Evolutionary conservation across 2,113 vertebrate genomes (phyloP).

Genomic region (Rhinichthys klamathensis): DNA sequence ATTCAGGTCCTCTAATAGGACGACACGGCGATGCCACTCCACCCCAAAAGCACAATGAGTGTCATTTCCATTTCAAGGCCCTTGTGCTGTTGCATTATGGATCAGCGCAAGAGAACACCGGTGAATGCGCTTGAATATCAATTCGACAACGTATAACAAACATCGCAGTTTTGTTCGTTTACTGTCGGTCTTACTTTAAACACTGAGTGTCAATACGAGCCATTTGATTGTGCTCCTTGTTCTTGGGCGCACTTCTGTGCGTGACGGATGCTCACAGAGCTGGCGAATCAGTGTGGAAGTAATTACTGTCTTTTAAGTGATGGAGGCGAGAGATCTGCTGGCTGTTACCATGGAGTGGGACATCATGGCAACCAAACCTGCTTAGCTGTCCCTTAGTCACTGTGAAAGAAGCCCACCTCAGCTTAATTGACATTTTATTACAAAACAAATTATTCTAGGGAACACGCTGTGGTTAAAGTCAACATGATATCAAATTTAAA

Average conservation of each 20-base stretch:
- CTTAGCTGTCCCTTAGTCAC: slow-evolving; percentile 9
- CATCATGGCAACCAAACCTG: slow-evolving; percentile 30
- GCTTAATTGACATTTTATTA: not conserved
- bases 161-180: slow-evolving; percentile 30
- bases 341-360: slow-evolving; percentile 50
- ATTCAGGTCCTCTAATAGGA: slow-evolving; percentile 62
- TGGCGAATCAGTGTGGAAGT: slow-evolving; percentile 38
- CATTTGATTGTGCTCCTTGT: slow-evolving; percentile 44
- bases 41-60: slow-evolving; percentile 61
- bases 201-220: slow-evolving; percentile 32
- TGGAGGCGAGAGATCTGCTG: slow-evolving; percentile 35
- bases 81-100: slow-evolving; percentile 66
- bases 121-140: slow-evolving; percentile 50
- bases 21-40: slow-evolving; percentile 49
- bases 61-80: slow-evolving; percentile 78
- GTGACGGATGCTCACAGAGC: slow-evolving; percentile 20
- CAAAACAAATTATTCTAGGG: not conserved
- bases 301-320: slow-evolving; percentile 47
- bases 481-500: not conserved
- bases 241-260: slow-evolving; percentile 35
- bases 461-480: not conserved
- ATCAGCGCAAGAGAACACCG: slow-evolving; percentile 53
- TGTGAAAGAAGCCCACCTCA: slow-evolving; percentile 1
- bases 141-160: slow-evolving; percentile 43
- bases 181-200: slow-evolving; percentile 36